These are phyloP conservation scores for Eumaeus atala DNA, from an alignment of 1,140 invertebrate species.

Conservation along the genomic window DNA sequence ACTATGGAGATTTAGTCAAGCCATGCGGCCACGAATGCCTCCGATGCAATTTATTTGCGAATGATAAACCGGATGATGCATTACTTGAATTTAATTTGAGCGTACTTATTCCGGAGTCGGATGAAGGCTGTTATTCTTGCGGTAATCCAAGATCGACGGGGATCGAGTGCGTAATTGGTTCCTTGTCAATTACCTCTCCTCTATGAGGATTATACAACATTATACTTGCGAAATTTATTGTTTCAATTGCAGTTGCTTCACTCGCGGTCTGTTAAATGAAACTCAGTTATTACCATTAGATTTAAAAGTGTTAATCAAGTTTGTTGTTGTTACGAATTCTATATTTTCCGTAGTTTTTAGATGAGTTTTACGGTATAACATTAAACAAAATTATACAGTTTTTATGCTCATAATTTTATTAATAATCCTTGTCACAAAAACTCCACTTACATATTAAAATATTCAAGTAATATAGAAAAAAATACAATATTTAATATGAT, in stretches of 20 bases:
- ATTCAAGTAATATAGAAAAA: too few relatives aligned
- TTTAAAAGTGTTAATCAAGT: not conserved
- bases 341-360: too few relatives aligned
- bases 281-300: not conserved
- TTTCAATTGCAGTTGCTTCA: conserved; percentile 6
- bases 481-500: too few relatives aligned
- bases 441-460: too few relatives aligned
- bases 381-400: too few relatives aligned
- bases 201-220: conserved; percentile 20
- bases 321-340: too few relatives aligned
- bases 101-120: conserved; percentile 17
- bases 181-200: conserved; percentile 27
- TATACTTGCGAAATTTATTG: conserved; percentile 23
- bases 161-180: conserved; percentile 21
- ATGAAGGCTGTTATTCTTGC: conserved; percentile 36
- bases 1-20: conserved; percentile 57
- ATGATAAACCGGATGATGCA: conserved; percentile 47
- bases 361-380: too few relatives aligned
- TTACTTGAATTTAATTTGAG: conserved; percentile 38
- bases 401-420: too few relatives aligned
- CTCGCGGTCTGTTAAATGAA: not conserved
- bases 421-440: too few relatives aligned
- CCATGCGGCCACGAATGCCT: conserved; percentile 39
- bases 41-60: conserved; percentile 50
- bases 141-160: conserved; percentile 31